A percentile compares a stretch with the other conserved stretches of the same genome.
These are phyloP conservation scores for Raillietiella orientalis DNA, from an alignment of 2,888 invertebrate species.

Conservation along the genomic window DNA sequence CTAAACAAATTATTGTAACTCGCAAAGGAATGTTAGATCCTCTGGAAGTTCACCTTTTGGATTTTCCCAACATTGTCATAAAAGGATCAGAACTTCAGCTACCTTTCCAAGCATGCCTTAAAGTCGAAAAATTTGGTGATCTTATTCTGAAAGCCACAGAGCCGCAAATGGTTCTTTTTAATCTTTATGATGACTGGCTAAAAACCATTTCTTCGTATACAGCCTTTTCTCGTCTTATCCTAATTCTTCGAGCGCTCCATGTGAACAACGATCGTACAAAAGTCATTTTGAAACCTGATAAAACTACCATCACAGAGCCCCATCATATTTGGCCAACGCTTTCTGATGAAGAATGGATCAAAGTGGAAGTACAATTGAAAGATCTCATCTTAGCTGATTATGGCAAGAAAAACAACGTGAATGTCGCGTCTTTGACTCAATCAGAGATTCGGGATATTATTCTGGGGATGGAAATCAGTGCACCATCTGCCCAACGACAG, in stretches of 20 bases:
- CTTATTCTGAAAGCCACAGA: conserved; percentile 94
- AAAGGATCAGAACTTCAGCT: conserved; percentile 94
- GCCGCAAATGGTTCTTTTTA: conserved; percentile 98
- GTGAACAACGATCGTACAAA: conserved; percentile 98
- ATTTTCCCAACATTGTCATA: conserved; percentile 99
- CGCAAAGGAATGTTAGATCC: conserved; percentile 99
- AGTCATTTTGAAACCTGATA: conserved; percentile 91
- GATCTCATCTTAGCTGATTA: conserved; percentile 96
- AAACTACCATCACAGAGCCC: conserved; percentile 91
- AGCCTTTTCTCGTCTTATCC: conserved; percentile 81
- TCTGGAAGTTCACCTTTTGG: conserved; percentile 88
- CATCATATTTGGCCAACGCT: conserved; percentile 99
- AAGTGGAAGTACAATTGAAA: conserved; percentile 89
- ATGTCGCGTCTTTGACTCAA: conserved; percentile 92
- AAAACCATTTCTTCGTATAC: conserved; percentile 98
- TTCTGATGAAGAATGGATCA: conserved; percentile 96
- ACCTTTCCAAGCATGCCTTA: conserved; percentile 94
- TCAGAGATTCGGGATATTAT: conserved; percentile 98
- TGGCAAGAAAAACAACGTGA: conserved; percentile 98
- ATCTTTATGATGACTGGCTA: conserved; percentile 96
- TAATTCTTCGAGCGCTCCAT: conserved; percentile 82
- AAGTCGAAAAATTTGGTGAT: conserved; percentile 98
- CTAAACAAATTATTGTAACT: conserved; percentile 97
- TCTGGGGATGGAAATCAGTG: conserved; percentile 97
- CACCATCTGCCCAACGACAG: conserved; percentile 91